Evolutionary conservation across 2,888 invertebrate species (phyloP).

Genomic region (Drosophila helvetica): DNA sequence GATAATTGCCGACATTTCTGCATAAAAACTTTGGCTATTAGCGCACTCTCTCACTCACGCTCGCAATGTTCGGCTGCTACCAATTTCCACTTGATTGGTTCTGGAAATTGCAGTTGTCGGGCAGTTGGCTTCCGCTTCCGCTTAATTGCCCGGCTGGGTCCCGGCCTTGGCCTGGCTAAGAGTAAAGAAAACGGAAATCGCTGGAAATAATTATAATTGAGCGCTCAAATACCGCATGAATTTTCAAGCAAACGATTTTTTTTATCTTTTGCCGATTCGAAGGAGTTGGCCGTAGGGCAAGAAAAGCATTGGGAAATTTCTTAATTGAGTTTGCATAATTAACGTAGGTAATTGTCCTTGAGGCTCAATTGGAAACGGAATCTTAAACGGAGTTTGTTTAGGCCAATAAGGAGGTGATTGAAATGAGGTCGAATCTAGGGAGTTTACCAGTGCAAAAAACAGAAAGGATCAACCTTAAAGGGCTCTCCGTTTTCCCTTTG

Average conservation of each 20-base stretch:
- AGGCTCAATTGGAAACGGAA: slow-evolving; percentile 16
- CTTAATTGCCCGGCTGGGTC: slow-evolving; percentile 58
- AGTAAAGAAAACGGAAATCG: slow-evolving; percentile 60
- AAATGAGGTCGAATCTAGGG: not conserved
- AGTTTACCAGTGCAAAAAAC: not conserved
- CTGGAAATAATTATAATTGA: slow-evolving; percentile 78
- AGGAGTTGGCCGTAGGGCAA: slow-evolving; percentile 26
- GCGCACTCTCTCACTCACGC: not conserved
- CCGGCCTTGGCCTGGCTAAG: slow-evolving; percentile 14
- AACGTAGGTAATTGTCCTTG: slow-evolving; percentile 65
- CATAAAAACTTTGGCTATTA: slow-evolving; percentile 27
- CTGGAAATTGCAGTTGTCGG: slow-evolving; percentile 43
- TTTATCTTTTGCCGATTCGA: slow-evolving; percentile 9
- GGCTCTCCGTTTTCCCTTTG: too few species aligned
- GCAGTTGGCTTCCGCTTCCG: slow-evolving; percentile 47
- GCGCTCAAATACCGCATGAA: slow-evolving; percentile 68
- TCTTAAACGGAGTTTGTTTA: slow-evolving; percentile 28
- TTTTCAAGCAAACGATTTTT: slow-evolving; percentile 56
- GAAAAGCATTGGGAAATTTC: slow-evolving; percentile 54
- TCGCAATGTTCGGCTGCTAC: slow-evolving; percentile 9
- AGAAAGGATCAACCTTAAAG: not conserved
- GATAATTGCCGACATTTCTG: slow-evolving; percentile 35
- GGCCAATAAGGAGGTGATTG: not conserved
- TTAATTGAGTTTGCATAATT: slow-evolving; percentile 77
- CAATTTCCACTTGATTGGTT: slow-evolving; percentile 29